Evolutionary conservation across 30 jellyfish, hydroid and myxozoan species (phyloP), one percentile per base, ranked within the genome.

Genomic region (Hydra vulgaris): DNA sequence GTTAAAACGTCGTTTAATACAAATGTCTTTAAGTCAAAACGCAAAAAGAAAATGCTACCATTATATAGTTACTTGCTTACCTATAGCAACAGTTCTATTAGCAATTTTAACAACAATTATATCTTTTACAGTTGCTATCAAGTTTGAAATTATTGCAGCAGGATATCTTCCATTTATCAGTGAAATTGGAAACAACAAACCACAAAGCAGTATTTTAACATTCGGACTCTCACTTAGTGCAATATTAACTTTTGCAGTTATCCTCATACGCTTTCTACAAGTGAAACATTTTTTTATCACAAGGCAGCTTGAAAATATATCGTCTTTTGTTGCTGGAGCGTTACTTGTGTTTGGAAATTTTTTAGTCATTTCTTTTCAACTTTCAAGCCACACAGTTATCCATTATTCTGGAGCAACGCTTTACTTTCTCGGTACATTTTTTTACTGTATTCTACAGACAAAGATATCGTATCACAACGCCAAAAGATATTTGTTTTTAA

Each of bases 321-420:
- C 66, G 22, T 94, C 90, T 40, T 52, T 90, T 18, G 27, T 75
- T 7, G 18, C 73, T 27, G 96, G 95, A 21, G 40, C 81, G 8
- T 56, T 81, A 1, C 66, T 82, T 5, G 87, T 86, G 0, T 25
- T 83, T 25, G 97, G 97, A 0, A 87, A 81, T 52, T 19, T 85
- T 7, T 68, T 81, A 70, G 97, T 86, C 7, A 89, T 89, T 1
- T 85, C 97, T 8, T 90, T 90, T 66, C 95, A 85, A 66, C 81
- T 90, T 7, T 80, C 97, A 7, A 85, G 92, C 25, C 87, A 81
- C 25, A 70, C 55, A 12, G 15, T 75, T 1, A 70, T 74, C 5
- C 97, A 90, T 74, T 90, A 66, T 26, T 52, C 80, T 53, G 97
- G 97, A 7, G 97, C 95, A 17, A 72, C 81, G 21, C 1, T 85